Base-by-base conservation (phyloP, 2,113 vertebrate genomes). In the Oreotrochilus melanogaster region DNA sequence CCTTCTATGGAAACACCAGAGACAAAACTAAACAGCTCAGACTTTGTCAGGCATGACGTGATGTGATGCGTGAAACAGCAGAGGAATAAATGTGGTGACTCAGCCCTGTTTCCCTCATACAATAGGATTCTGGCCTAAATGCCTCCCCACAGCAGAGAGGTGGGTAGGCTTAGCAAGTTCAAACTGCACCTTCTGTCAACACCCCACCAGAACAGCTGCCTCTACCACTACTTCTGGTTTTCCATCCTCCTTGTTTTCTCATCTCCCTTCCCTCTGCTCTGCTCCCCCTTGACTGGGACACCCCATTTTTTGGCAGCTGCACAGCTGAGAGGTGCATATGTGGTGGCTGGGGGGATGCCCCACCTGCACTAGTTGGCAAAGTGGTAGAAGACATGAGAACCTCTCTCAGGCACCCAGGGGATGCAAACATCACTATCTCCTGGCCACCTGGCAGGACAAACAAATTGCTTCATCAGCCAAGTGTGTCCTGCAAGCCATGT, bases 11-110 rank as follows among this genome's bases (percentile, higher is more conserved):
- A 57, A 94, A 67, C 67, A 73, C 17, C 35, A 51, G 76, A 81
- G 45, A 69, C 43, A 86, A 90, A 94, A 56, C 51, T 60, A 73
- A 93, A 86, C 56, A 73, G 64, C 64, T 54, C 72, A 67, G 85
- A n/a, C 66, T 85, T 72, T 53, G 73, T 84, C 84, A 91, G 37
- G 70, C 2, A 0, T 53, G 87, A 60, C 61, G 39, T 23, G 71
- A 75, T 50, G 57, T 0, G 64, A 76, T 58, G 42, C 47, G 35
- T 42, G 73, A 81, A 91, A 71, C 56, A 84, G 76, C 72, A 81
- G 45, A 56, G 64, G 45, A 70, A 39, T 64, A 11, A 78, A 30
- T 50, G 39, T 39, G 47, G 65, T 94, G 91, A 91, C 88, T 92
- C 86, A 93, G 92, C 69, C 79, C 56, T 22, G 18, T 78, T 70